Percentiles rank a stretch among this genome's conserved stretches.
Conservation (phyloP, 2,888 invertebrate species). For the Hoplodrina blanda region DNA sequence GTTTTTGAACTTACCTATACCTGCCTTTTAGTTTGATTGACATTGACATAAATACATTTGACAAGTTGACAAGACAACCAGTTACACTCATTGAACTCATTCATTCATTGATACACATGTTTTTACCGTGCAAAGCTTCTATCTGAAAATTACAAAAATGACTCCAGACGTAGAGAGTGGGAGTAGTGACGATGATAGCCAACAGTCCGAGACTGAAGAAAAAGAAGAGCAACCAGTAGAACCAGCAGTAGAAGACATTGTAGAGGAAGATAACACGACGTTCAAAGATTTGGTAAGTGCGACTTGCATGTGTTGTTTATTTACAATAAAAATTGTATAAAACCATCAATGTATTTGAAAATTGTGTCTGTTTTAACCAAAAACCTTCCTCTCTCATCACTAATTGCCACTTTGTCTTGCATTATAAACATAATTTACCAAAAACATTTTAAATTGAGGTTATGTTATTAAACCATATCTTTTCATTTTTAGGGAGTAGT, state of each 20-base stretch:
- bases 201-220: constrained; percentile 69
- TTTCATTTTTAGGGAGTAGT: constrained; percentile 94
- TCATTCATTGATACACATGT: constrained; percentile 49
- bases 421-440: neutral
- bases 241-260: constrained; percentile 64
- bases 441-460: constrained; percentile 62
- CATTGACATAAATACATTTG: neutral
- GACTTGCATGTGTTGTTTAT: constrained; percentile 34
- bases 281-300: constrained; percentile 86
- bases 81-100: too few species aligned
- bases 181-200: constrained; percentile 74
- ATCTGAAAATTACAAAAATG: constrained; percentile 71
- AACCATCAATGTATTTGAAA: neutral
- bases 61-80: constrained; percentile 1
- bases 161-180: constrained; percentile 75
- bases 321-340: neutral
- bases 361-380: neutral
- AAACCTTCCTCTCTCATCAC: neutral
- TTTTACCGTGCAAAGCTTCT: constrained; percentile 1
- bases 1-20: neutral
- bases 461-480: constrained; percentile 48
- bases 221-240: constrained; percentile 58
- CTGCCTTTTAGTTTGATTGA: neutral
- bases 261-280: constrained; percentile 82
- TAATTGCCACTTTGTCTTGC: neutral